These are phyloP conservation scores for Cheilosia pagana DNA, from an alignment of 2,888 invertebrate species.

Conservation along the genomic window DNA sequence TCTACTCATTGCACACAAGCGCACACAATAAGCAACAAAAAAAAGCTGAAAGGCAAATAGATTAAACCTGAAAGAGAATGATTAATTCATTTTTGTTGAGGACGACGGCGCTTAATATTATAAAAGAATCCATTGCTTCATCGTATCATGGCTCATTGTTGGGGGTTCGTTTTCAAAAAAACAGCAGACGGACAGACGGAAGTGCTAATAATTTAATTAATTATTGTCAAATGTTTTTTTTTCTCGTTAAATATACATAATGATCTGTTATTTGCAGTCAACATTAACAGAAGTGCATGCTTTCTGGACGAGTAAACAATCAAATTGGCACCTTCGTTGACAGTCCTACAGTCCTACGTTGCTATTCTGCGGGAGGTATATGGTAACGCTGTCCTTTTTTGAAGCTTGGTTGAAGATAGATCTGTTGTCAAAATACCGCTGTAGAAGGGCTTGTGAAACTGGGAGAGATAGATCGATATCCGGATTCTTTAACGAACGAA, in stretches of 20 bases:
- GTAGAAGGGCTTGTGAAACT: too few species aligned
- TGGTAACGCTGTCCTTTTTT: too few species aligned
- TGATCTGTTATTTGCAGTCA: constrained; percentile 44
- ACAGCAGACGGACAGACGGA: constrained; percentile 76
- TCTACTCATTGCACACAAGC: constrained; percentile 21
- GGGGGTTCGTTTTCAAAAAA: constrained; percentile 15
- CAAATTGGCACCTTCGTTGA: background rate
- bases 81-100: constrained; percentile 50
- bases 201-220: constrained; percentile 72
- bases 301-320: constrained; percentile 21
- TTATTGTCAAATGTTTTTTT: constrained; percentile 43
- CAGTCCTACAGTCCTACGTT: too few species aligned
- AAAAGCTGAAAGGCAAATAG: constrained; percentile 57
- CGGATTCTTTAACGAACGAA: too few species aligned
- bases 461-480: background rate
- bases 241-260: constrained; percentile 63
- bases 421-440: too few species aligned
- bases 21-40: constrained; percentile 30
- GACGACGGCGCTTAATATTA: constrained; percentile 56
- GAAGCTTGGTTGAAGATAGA: too few species aligned
- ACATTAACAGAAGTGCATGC: constrained; percentile 44
- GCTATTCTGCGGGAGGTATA: too few species aligned
- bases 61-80: constrained; percentile 54
- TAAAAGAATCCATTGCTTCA: constrained; percentile 39
- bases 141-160: constrained; percentile 22